Conservation (phyloP, 2,113 vertebrate genomes). For the Chionodraco myersi region DNA sequence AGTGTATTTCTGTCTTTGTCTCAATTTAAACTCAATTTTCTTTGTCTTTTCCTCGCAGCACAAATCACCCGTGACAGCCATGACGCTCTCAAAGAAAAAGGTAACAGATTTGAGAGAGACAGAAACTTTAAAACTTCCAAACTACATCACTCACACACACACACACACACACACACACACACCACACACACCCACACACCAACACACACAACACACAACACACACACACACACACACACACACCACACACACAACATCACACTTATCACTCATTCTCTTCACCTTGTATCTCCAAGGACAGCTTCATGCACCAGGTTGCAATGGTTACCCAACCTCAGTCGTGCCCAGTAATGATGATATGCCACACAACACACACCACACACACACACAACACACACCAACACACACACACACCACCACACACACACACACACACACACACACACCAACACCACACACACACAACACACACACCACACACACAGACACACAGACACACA, state of each 20-base stretch:
- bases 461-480: constrained; percentile 9
- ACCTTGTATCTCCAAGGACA: constrained; percentile 74
- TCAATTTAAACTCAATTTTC: constrained; percentile 10
- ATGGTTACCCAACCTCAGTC: constrained; percentile 75
- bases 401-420: constrained; percentile 26
- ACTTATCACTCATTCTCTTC: constrained; percentile 62
- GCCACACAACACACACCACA: constrained; percentile 19
- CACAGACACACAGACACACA: constrained; percentile 9
- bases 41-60: constrained; percentile 73
- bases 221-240: neutral
- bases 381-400: constrained; percentile 14
- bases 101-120: constrained; percentile 66
- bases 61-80: constrained; percentile 84
- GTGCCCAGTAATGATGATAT: constrained; percentile 61
- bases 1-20: constrained; percentile 3
- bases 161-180: constrained; percentile 8
- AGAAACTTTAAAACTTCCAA: constrained; percentile 60
- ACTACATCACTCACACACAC: constrained; percentile 26
- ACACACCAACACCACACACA: neutral
- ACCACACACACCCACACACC: constrained; percentile 25
- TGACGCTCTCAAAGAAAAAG: constrained; percentile 87
- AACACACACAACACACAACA: neutral
- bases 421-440: neutral
- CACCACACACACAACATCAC: constrained; percentile 38
- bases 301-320: constrained; percentile 79